A percentile compares a stretch with the other conserved stretches of the same genome.
Conservation (phyloP, 2,797 vertebrate species). For the Apogon talboti region DNA sequence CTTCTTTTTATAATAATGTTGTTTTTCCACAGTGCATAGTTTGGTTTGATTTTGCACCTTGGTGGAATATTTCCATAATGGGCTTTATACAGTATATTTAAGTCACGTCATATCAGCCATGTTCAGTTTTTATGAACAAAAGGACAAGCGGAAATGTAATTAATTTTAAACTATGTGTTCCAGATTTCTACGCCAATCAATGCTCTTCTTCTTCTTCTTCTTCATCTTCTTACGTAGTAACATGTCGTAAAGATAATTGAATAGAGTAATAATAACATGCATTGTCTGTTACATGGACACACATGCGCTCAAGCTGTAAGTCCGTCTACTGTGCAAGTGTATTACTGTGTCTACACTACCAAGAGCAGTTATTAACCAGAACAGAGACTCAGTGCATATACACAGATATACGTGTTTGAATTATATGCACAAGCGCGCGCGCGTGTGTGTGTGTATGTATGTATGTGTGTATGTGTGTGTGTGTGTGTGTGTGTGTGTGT, state of each 20-base stretch:
- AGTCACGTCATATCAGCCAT: too few relatives aligned
- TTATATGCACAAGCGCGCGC: constrained; percentile 8
- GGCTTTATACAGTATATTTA: too few relatives aligned
- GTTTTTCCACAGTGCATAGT: too few relatives aligned
- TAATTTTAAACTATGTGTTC: too few relatives aligned
- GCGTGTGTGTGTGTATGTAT: background rate
- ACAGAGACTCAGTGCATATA: background rate
- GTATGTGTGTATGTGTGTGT: background rate
- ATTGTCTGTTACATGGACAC: background rate
- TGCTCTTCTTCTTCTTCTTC: too few relatives aligned
- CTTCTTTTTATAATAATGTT: too few relatives aligned
- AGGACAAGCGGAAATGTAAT: too few relatives aligned
- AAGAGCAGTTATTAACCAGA: constrained; percentile 3
- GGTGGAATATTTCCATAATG: too few relatives aligned
- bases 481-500: background rate
- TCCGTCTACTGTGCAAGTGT: constrained; percentile 4
- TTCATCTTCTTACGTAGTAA: background rate
- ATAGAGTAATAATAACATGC: background rate
- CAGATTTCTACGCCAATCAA: too few relatives aligned
- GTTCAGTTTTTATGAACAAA: too few relatives aligned
- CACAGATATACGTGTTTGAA: background rate
- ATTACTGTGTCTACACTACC: constrained; percentile 2
- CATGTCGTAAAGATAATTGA: constrained; percentile 2
- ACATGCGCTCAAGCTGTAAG: constrained; percentile 10
- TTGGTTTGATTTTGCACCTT: too few relatives aligned